Percentiles rank a stretch among this genome's conserved stretches.
phyloP scores from a whole-genome alignment of 2,797 vertebrate species.

The Glyptemys insculpta region DNA sequence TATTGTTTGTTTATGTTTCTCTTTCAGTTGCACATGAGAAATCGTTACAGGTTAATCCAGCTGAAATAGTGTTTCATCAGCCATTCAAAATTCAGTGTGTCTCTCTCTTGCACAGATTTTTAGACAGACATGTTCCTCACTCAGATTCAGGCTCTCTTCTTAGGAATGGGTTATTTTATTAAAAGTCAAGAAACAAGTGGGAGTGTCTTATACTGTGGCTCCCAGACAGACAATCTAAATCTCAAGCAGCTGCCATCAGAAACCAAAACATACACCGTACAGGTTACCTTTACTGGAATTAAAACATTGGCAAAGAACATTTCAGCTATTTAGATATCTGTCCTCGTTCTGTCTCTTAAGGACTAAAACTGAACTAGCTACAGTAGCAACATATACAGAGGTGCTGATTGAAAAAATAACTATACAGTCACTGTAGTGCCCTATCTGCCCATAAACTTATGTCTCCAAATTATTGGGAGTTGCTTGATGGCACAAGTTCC shows the following conservation, averaged over 20 bases:
- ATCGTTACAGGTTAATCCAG: background rate
- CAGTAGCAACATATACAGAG: background rate
- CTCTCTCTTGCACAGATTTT: background rate
- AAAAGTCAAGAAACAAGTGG: background rate
- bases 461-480: background rate
- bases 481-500: background rate
- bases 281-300: background rate
- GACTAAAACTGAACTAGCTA: background rate
- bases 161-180: background rate
- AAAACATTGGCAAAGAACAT: background rate
- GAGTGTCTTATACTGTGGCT: background rate
- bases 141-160: background rate
- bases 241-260: background rate
- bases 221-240: background rate
- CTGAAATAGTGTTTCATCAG: background rate
- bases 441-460: background rate
- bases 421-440: background rate
- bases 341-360: background rate
- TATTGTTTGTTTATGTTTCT: background rate
- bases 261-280: background rate
- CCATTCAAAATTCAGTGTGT: background rate
- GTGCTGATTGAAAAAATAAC: background rate
- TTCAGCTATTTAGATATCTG: background rate
- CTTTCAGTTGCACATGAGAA: background rate
- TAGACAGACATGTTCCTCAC: background rate